Conservation (phyloP, 2,797 vertebrate species). For the Eulemur rubriventer region DNA sequence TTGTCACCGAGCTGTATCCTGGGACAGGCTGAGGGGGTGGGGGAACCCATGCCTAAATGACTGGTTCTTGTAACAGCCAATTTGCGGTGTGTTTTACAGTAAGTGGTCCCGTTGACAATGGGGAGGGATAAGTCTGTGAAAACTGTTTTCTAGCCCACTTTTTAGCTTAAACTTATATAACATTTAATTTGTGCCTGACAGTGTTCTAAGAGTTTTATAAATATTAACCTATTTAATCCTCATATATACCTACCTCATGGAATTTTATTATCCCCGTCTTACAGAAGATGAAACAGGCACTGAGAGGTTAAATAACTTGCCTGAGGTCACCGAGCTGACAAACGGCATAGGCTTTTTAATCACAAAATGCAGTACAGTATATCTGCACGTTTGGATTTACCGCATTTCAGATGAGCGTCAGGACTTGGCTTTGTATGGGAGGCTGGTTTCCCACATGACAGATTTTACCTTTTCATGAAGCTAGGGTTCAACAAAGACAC, state of each 20-base stretch:
- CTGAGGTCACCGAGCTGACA: neutral
- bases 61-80: neutral
- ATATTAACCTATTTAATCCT: neutral
- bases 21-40: neutral
- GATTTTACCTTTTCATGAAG: neutral
- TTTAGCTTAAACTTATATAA: neutral
- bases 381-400: neutral
- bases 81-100: neutral
- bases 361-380: neutral
- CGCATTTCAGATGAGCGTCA: neutral
- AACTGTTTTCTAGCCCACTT: neutral
- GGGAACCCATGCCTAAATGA: neutral
- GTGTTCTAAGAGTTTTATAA: neutral
- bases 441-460: neutral
- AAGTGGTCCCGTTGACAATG: neutral
- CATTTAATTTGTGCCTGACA: neutral
- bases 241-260: neutral
- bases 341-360: neutral
- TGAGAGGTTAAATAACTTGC: neutral
- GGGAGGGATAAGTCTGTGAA: neutral
- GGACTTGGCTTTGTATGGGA: neutral
- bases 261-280: conserved; percentile 9
- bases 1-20: conserved; percentile 98
- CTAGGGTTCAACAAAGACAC: neutral
- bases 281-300: neutral